Percentiles rank a stretch among this genome's conserved stretches.
Evolutionary conservation across 92 coral and sea anemone species (phyloP).

Genomic region (Hydrozoanthus gracilis): DNA sequence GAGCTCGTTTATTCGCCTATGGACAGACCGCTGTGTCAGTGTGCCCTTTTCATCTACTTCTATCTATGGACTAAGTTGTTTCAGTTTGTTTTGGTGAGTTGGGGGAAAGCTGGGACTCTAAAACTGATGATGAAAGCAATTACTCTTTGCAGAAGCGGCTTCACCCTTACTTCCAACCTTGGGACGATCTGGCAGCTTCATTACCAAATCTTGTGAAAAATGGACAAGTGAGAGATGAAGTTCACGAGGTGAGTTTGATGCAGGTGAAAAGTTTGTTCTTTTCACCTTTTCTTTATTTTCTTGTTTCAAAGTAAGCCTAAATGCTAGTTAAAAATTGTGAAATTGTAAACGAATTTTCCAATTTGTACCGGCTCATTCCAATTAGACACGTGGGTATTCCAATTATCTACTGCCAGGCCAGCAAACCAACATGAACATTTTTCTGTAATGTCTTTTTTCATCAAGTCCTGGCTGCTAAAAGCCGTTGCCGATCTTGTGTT

Average conservation of each 20-base stretch:
- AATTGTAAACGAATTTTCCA: too few relatives aligned
- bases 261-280: background rate
- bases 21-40: background rate
- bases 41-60: too few relatives aligned
- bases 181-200: slow-evolving; percentile 68
- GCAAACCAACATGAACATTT: too few relatives aligned
- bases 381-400: background rate
- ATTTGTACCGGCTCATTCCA: too few relatives aligned
- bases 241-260: slow-evolving; percentile 19
- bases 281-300: background rate
- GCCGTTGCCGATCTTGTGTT: background rate
- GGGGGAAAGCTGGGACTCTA: too few relatives aligned
- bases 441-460: too few relatives aligned
- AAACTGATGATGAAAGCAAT: background rate
- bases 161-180: slow-evolving; percentile 66
- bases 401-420: background rate
- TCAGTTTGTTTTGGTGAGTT: background rate
- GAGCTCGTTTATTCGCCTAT: background rate
- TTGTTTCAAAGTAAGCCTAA: too few relatives aligned
- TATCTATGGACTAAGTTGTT: background rate
- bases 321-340: too few relatives aligned
- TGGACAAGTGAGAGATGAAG: slow-evolving; percentile 43
- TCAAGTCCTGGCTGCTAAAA: too few relatives aligned
- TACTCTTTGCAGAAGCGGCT: slow-evolving; percentile 45
- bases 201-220: slow-evolving; percentile 61